phyloP scores from a whole-genome alignment of 2,888 invertebrate species.

The Tiphia femorata region DNA sequence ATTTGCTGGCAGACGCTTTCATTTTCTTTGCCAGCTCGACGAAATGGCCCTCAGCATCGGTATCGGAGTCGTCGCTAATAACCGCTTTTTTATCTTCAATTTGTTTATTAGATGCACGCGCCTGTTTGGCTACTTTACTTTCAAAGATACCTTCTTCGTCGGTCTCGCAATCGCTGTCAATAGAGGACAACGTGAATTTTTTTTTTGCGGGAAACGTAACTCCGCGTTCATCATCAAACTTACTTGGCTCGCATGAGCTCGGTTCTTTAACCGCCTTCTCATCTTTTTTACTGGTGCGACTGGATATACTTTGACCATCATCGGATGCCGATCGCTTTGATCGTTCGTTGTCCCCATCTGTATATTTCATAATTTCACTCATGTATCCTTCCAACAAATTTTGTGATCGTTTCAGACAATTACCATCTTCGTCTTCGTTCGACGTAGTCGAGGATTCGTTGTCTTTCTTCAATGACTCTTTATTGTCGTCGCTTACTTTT shows the following conservation, averaged over 20 bases:
- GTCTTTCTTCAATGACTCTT: neutral
- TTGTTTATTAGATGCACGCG: too few species aligned
- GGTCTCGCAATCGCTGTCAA: constrained; percentile 23
- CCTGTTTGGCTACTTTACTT: constrained; percentile 12
- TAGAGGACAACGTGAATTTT: too few species aligned
- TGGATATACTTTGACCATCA: too few species aligned
- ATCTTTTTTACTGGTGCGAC: too few species aligned
- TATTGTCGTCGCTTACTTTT: neutral
- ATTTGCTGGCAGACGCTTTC: neutral
- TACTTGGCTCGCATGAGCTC: too few species aligned
- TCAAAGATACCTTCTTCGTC: constrained; percentile 27
- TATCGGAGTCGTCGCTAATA: constrained; percentile 19
- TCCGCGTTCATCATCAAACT: too few species aligned
- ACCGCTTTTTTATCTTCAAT: too few species aligned
- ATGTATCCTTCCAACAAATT: neutral
- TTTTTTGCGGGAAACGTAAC: neutral
- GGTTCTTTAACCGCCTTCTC: too few species aligned
- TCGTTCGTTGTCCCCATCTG: too few species aligned
- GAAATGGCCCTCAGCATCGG: constrained; percentile 26
- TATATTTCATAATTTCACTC: too few species aligned
- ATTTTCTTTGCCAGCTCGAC: constrained; percentile 8
- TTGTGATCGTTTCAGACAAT: neutral
- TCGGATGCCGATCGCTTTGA: too few species aligned
- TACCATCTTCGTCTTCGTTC: neutral
- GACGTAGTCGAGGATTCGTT: too few species aligned